Percentiles rank a stretch among this genome's conserved stretches.
phyloP scores from a whole-genome alignment of 2,888 invertebrate genomes.

The Desoria tigrina region DNA sequence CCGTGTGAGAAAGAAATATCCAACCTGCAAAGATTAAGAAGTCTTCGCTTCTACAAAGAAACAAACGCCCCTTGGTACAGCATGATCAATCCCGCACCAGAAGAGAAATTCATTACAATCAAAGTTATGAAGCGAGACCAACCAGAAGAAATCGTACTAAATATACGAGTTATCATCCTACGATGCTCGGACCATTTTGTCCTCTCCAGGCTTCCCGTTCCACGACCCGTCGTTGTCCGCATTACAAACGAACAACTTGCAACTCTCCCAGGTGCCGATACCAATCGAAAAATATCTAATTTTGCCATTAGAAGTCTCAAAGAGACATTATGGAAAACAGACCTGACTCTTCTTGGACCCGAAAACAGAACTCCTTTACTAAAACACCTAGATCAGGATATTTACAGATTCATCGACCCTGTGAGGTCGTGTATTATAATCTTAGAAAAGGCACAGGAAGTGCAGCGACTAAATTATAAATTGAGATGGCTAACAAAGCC shows the following conservation, averaged over 20 bases:
- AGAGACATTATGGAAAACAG: slow-evolving; percentile 10
- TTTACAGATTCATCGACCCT: slow-evolving; percentile 40
- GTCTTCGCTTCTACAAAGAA: slow-evolving; percentile 11
- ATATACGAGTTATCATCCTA: slow-evolving; percentile 27
- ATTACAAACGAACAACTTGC: slow-evolving; percentile 6
- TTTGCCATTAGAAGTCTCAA: slow-evolving; percentile 16
- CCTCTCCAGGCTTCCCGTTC: slow-evolving; percentile 31
- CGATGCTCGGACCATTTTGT: slow-evolving; percentile 32
- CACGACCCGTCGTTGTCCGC: slow-evolving; percentile 26
- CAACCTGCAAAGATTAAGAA: slow-evolving; percentile 15
- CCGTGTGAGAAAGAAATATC: slow-evolving; percentile 18
- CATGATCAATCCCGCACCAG: slow-evolving; percentile 4
- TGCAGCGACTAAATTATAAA: background rate
- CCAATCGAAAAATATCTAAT: slow-evolving; percentile 13
- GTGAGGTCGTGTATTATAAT: slow-evolving; percentile 32
- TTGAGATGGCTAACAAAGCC: slow-evolving; percentile 16
- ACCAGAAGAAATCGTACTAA: background rate
- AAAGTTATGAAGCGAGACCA: background rate
- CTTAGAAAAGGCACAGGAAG: slow-evolving; percentile 21
- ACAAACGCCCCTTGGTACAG: background rate
- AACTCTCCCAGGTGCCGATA: slow-evolving; percentile 12
- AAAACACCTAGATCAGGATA: slow-evolving; percentile 29
- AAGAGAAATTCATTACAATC: slow-evolving; percentile 26
- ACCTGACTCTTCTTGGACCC: background rate
- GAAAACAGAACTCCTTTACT: background rate